Percentiles rank a stretch among this genome's conserved stretches.
These are phyloP conservation scores for Ranitomeya imitator DNA, from an alignment of 2,113 vertebrate genomes.

Conservation along the genomic window DNA sequence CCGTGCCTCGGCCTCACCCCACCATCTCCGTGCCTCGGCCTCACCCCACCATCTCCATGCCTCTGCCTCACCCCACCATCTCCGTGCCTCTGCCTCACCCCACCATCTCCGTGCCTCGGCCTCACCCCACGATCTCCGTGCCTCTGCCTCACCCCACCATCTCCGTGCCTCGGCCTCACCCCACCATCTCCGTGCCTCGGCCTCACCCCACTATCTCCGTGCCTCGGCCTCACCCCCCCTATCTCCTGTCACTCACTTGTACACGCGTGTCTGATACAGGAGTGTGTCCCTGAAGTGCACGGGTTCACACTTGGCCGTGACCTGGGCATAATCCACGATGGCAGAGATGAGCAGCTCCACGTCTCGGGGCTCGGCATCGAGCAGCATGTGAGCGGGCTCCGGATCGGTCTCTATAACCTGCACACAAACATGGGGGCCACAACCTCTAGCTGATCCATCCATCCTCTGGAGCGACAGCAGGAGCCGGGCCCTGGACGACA, in stretches of 20 bases:
- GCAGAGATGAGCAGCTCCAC: conserved; percentile 77
- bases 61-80: no score
- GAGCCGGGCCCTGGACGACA: background rate
- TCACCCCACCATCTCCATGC: background rate
- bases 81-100: no score
- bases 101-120: no score
- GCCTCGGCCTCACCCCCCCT: no score
- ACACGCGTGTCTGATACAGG: conserved; percentile 79
- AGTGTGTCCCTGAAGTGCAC: conserved; percentile 81
- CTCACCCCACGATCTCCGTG: no score
- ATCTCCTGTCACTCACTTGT: conserved; percentile 75
- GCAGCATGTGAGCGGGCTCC: conserved; percentile 74
- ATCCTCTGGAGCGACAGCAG: background rate
- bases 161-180: no score
- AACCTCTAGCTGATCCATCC: background rate
- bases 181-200: no score
- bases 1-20: no score
- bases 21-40: background rate
- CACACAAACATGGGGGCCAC: conserved; percentile 31
- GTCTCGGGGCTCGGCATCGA: conserved; percentile 75
- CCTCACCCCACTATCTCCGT: no score
- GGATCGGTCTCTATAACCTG: conserved; percentile 77
- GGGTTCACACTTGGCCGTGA: conserved; percentile 60
- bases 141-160: no score
- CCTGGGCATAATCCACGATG: conserved; percentile 72